Percentiles rank a stretch among this genome's conserved stretches.
Evolutionary conservation across 1,140 invertebrate species (phyloP).

Genomic region (Lanistes nyassanus): DNA sequence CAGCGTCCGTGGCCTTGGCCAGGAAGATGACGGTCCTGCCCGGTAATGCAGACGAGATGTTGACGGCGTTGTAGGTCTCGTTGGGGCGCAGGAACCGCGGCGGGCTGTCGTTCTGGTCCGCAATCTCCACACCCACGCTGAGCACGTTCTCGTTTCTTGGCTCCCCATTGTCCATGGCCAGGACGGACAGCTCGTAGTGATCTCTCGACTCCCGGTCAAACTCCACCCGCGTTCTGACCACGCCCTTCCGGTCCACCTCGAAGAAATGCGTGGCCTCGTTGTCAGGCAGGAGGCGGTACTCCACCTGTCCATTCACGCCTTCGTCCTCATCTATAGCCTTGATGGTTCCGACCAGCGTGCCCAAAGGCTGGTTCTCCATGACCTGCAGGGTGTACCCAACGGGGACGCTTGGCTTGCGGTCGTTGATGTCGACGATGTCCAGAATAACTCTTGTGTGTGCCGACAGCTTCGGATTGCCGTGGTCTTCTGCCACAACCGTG

Average conservation of each 20-base stretch:
- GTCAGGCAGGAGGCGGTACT: slow-evolving; percentile 27
- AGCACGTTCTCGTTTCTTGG: slow-evolving; percentile 25
- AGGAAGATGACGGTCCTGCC: slow-evolving; percentile 19
- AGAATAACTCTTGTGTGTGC: slow-evolving; percentile 26
- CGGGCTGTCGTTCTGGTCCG: slow-evolving; percentile 32
- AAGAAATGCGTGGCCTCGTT: slow-evolving; percentile 26
- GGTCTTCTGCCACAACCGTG: slow-evolving; percentile 25
- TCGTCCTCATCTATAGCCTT: slow-evolving; percentile 31
- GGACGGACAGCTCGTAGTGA: slow-evolving; percentile 26
- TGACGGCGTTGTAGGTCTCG: slow-evolving; percentile 6
- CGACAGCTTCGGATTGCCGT: slow-evolving; percentile 11
- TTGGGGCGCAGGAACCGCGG: slow-evolving; percentile 24
- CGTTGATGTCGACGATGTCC: slow-evolving; percentile 29
- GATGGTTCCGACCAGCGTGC: slow-evolving; percentile 27
- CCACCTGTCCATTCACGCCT: slow-evolving; percentile 22
- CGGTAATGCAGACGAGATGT: slow-evolving; percentile 14
- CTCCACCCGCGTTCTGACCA: slow-evolving; percentile 9
- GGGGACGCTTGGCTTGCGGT: slow-evolving; percentile 27
- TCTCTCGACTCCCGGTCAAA: slow-evolving; percentile 32
- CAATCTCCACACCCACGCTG: slow-evolving; percentile 22
- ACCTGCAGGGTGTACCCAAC: slow-evolving; percentile 16
- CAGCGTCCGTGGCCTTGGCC: slow-evolving; percentile 24
- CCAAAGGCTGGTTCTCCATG: slow-evolving; percentile 25
- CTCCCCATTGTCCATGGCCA: slow-evolving; percentile 27
- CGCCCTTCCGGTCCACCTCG: slow-evolving; percentile 9